phyloP scores from a whole-genome alignment of 2,797 vertebrate genomes.

The Novumbra hubbsi region DNA sequence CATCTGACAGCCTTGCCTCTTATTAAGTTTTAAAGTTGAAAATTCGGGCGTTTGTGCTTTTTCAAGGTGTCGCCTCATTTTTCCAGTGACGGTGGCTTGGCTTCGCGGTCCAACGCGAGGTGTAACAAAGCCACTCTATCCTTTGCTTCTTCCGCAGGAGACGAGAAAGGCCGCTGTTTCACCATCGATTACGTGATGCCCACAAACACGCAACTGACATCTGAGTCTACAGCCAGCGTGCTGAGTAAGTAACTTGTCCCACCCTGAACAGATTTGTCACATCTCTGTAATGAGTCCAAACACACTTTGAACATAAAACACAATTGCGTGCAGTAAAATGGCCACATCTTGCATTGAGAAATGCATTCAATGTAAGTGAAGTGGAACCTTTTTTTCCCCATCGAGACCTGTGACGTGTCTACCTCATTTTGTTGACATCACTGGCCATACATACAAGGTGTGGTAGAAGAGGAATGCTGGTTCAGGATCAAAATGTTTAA shows the following conservation, averaged over 20 bases:
- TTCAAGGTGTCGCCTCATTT: background rate
- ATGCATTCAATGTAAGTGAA: too few relatives aligned
- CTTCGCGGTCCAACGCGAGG: background rate
- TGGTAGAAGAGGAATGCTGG: background rate
- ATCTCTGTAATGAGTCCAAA: background rate
- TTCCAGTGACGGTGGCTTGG: background rate
- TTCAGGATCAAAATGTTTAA: background rate
- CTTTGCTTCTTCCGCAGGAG: conserved; percentile 70
- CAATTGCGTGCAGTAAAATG: too few relatives aligned
- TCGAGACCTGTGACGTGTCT: too few relatives aligned
- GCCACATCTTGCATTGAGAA: too few relatives aligned
- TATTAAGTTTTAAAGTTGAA: too few relatives aligned
- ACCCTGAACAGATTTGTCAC: background rate
- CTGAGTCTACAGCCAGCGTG: conserved; percentile 90
- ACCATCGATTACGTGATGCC: conserved; percentile 96
- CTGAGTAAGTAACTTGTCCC: conserved; percentile 80
- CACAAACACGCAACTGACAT: conserved; percentile 89
- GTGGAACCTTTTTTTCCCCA: too few relatives aligned
- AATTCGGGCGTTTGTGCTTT: too few relatives aligned
- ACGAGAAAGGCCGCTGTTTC: conserved; percentile 91
- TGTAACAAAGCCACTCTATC: background rate
- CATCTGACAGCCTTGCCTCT: too few relatives aligned
- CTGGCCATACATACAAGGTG: background rate
- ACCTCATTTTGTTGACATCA: too few relatives aligned
- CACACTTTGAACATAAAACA: too few relatives aligned